Conservation (phyloP, 2,797 vertebrate genomes). For the Falco novaeseelandiae region DNA sequence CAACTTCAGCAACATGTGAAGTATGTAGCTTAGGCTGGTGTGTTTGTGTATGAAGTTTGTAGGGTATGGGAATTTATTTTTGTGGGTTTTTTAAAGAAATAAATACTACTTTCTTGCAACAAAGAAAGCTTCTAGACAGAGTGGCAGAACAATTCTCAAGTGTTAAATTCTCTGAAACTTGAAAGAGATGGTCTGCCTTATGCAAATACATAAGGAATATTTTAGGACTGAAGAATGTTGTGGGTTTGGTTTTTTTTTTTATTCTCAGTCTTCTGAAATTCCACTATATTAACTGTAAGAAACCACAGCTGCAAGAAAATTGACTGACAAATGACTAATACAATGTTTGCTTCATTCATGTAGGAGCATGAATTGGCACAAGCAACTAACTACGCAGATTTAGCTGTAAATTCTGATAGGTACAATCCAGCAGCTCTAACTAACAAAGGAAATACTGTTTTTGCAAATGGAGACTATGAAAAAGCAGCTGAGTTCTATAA, state of each 20-base stretch:
- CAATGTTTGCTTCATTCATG: conserved; percentile 50
- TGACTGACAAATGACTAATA: background rate
- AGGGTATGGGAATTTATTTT: background rate
- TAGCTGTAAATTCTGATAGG: conserved; percentile 92
- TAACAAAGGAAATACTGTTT: conserved; percentile 96
- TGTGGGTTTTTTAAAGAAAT: background rate
- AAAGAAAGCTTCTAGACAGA: background rate
- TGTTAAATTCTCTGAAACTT: background rate
- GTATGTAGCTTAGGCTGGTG: background rate
- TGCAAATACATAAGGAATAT: background rate
- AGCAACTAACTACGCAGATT: conserved; percentile 91
- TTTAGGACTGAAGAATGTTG: background rate
- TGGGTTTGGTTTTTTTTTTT: background rate
- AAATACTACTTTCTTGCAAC: background rate
- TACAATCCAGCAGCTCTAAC: conserved; percentile 95
- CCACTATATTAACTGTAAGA: background rate
- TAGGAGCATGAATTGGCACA: conserved; percentile 93
- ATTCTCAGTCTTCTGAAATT: background rate
- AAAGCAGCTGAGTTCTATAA: conserved; percentile 96
- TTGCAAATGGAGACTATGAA: conserved; percentile 88
- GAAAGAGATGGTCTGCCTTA: background rate
- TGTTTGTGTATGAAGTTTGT: background rate
- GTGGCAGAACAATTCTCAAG: background rate
- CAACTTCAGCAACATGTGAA: background rate
- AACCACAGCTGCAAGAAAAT: background rate